Conservation (phyloP, 2,797 vertebrate species). For the Cyprinodon diabolis region DNA sequence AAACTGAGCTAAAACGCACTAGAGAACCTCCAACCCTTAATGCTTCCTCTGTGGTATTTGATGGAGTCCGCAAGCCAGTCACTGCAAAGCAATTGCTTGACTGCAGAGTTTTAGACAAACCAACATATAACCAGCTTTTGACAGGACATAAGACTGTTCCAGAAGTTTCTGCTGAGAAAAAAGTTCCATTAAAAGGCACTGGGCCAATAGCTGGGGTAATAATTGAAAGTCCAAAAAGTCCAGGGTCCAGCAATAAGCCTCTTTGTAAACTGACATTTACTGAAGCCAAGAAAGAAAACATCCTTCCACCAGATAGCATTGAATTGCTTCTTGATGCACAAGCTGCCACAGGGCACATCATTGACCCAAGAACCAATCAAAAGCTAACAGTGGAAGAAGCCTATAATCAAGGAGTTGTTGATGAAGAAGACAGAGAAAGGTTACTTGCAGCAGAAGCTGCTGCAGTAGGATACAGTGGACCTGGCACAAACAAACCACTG, state of each 20-base stretch:
- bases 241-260: conserved; percentile 65
- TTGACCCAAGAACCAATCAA: conserved; percentile 83
- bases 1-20: conserved; percentile 83
- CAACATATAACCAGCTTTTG: neutral
- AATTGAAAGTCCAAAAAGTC: conserved; percentile 67
- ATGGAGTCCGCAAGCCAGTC: conserved; percentile 8
- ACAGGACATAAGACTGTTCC: conserved; percentile 5
- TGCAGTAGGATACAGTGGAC: conserved; percentile 78
- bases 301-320: conserved; percentile 74
- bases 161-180: conserved; percentile 82
- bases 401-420: conserved; percentile 42
- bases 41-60: conserved; percentile 72
- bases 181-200: conserved; percentile 77
- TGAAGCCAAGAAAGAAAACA: conserved; percentile 84
- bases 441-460: conserved; percentile 87
- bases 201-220: conserved; percentile 81
- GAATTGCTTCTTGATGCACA: conserved; percentile 82
- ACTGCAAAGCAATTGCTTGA: conserved; percentile 5
- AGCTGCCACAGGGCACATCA: conserved; percentile 88
- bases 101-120: conserved; percentile 11
- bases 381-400: conserved; percentile 62
- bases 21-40: conserved; percentile 81
- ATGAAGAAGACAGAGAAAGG: conserved; percentile 42
- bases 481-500: conserved; percentile 72
- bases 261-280: conserved; percentile 81